phyloP scores from a whole-genome alignment of 2,113 vertebrate species.

The Pseudolaguvia tuberculata region DNA sequence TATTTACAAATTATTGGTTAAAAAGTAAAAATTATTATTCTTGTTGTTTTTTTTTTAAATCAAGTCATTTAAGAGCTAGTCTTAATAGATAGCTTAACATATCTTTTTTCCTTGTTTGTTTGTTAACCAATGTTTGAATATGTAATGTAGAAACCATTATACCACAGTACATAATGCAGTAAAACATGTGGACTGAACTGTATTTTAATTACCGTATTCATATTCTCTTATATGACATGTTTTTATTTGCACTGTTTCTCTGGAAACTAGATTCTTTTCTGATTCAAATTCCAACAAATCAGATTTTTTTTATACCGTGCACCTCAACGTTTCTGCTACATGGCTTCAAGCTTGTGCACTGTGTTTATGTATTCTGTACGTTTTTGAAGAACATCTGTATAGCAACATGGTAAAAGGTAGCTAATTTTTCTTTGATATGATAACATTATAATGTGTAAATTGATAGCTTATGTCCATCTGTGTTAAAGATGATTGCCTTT shows the following conservation, averaged over 20 bases:
- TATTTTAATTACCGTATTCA: conserved; percentile 1
- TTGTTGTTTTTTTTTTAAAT: conserved; percentile 42
- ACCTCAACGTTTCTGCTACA: conserved; percentile 61
- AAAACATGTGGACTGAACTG: background rate
- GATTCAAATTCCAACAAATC: conserved; percentile 29
- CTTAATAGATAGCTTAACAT: conserved; percentile 59
- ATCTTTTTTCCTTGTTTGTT: conserved; percentile 31
- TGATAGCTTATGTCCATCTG: conserved; percentile 23
- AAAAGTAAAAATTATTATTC: conserved; percentile 51
- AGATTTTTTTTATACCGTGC: conserved; percentile 62
- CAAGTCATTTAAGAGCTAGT: conserved; percentile 55
- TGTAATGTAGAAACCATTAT: conserved; percentile 39
- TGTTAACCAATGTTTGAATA: conserved; percentile 32
- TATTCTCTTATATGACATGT: background rate
- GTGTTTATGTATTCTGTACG: conserved; percentile 88
- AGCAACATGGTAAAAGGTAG: conserved; percentile 90
- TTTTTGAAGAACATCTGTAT: conserved; percentile 89
- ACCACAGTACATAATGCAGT: conserved; percentile 37
- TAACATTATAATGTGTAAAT: conserved; percentile 44
- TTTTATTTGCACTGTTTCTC: conserved; percentile 17
- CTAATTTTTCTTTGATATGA: conserved; percentile 75
- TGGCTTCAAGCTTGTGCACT: conserved; percentile 97
- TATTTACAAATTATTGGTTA: conserved; percentile 62
- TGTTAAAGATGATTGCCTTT: conserved; percentile 16
- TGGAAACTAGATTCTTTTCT: conserved; percentile 17